phyloP scores from a whole-genome alignment of 2,797 vertebrate genomes.

The Fistularia tabacaria region DNA sequence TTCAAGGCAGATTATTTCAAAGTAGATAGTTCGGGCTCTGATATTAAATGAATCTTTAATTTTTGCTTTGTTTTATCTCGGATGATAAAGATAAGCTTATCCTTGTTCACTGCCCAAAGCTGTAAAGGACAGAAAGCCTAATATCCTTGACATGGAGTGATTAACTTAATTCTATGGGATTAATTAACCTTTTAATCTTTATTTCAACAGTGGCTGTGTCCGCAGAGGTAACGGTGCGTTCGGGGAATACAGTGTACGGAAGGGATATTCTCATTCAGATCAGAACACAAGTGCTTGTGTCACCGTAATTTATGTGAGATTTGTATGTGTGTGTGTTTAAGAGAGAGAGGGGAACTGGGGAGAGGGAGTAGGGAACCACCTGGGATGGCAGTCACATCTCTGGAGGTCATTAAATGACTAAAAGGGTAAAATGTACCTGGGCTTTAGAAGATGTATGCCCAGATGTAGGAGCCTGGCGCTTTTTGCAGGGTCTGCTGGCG shows the following conservation, averaged over 20 bases:
- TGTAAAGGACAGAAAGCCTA: background rate
- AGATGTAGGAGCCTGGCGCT: background rate
- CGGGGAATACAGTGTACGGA: slow-evolving; percentile 36
- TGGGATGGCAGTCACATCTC: too few relatives aligned
- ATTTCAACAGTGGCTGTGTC: background rate
- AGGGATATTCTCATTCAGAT: background rate
- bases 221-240: slow-evolving; percentile 8
- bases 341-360: too few relatives aligned
- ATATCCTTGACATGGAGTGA: slow-evolving; percentile 23
- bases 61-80: too few relatives aligned
- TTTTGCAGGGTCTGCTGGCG: background rate
- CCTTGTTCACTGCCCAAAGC: background rate
- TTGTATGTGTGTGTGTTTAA: too few relatives aligned
- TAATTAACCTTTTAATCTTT: slow-evolving; percentile 42
- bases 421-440: too few relatives aligned
- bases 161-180: slow-evolving; percentile 16
- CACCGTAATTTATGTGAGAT: too few relatives aligned
- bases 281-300: too few relatives aligned
- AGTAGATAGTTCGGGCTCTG: too few relatives aligned
- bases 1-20: slow-evolving; percentile 3
- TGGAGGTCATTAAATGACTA: too few relatives aligned
- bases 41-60: too few relatives aligned
- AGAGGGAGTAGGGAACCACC: too few relatives aligned
- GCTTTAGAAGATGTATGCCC: background rate
- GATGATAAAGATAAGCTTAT: slow-evolving; percentile 4